These are phyloP conservation scores for Lepas anatifera DNA, from an alignment of 2,888 invertebrate genomes.

Conservation along the genomic window DNA sequence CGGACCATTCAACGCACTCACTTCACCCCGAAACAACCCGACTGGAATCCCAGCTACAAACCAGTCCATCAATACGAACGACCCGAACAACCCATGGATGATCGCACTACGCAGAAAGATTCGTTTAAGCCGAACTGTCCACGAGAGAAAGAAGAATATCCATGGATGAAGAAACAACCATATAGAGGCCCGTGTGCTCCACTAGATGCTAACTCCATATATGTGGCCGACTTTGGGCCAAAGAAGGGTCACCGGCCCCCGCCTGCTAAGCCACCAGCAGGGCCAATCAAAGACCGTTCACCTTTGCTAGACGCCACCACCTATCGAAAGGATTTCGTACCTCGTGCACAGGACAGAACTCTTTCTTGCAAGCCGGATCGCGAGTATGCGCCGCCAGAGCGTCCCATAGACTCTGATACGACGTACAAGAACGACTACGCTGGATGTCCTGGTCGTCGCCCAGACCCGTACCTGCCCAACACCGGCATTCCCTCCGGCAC, in stretches of 20 bases:
- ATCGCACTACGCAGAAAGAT: background rate
- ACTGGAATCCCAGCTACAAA: background rate
- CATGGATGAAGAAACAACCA: background rate
- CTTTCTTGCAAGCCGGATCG: constrained; percentile 4
- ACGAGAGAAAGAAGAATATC: background rate
- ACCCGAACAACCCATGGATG: background rate
- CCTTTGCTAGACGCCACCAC: constrained; percentile 3
- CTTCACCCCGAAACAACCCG: background rate
- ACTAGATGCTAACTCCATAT: background rate
- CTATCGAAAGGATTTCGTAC: constrained; percentile 1
- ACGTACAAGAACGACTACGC: background rate
- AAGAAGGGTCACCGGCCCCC: background rate
- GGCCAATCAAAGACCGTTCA: background rate
- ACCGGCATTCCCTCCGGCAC: background rate
- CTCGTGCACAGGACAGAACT: background rate
- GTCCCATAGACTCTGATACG: background rate
- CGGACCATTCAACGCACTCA: background rate
- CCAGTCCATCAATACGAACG: background rate
- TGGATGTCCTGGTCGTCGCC: background rate
- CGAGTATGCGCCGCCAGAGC: constrained; percentile 1
- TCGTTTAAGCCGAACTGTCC: background rate
- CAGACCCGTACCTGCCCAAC: background rate
- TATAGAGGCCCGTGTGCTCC: background rate
- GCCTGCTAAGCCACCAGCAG: background rate
- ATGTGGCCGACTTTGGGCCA: background rate